Conservation (phyloP, 2,888 invertebrate species). For the Cryptops parisi region DNA sequence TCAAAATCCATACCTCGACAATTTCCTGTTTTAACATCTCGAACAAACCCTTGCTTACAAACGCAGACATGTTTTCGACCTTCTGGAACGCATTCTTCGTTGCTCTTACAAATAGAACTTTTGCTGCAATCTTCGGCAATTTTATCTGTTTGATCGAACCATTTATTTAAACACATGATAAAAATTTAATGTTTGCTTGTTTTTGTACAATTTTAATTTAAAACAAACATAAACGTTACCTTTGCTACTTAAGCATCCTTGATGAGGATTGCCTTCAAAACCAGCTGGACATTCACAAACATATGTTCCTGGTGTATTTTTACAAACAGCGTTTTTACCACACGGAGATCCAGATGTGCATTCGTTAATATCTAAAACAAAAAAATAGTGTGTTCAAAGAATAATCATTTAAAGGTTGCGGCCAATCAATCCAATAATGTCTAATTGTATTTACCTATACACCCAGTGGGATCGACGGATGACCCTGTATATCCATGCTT, state of each 20-base stretch:
- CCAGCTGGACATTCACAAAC: conserved; percentile 71
- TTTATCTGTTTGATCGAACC: too few relatives aligned
- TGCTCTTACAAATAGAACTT: neutral
- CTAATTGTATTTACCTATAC: conserved; percentile 33
- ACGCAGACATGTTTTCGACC: conserved; percentile 68
- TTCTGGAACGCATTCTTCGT: conserved; percentile 70
- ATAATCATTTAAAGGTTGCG: too few relatives aligned
- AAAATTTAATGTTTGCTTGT: neutral
- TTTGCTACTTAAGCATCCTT: conserved; percentile 20
- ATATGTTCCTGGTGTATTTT: conserved; percentile 71
- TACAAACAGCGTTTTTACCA: conserved; percentile 68
- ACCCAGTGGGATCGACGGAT: conserved; percentile 38
- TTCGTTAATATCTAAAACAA: conserved; percentile 59
- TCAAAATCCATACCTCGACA: conserved; percentile 21
- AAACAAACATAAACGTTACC: too few relatives aligned
- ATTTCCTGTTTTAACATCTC: conserved; percentile 29
- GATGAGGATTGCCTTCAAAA: conserved; percentile 30
- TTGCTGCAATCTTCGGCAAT: neutral
- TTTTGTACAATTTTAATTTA: too few relatives aligned
- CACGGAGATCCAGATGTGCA: conserved; percentile 56
- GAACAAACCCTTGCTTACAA: conserved; percentile 71
- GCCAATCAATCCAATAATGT: too few relatives aligned
- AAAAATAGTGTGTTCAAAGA: neutral
- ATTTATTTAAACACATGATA: too few relatives aligned
- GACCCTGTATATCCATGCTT: conserved; percentile 60